A percentile compares a stretch with the other conserved stretches of the same genome.
phyloP scores from a whole-genome alignment of 2,797 vertebrate genomes.

The Artibeus jamaicensis region DNA sequence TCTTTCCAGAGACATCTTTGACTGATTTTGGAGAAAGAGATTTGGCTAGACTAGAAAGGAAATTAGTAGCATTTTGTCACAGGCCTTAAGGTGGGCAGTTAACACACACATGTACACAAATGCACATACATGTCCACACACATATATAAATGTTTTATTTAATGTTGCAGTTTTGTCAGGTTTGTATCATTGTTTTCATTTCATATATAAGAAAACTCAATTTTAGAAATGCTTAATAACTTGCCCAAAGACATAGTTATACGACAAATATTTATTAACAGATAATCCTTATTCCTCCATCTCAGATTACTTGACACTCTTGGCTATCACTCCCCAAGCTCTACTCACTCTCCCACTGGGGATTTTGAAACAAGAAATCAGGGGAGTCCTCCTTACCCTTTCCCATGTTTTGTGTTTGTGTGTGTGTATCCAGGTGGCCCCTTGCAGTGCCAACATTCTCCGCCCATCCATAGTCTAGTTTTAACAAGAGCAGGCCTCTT shows the following conservation, averaged over 20 bases:
- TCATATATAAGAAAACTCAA: background rate
- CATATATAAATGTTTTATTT: background rate
- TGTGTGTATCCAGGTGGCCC: background rate
- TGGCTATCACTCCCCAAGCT: background rate
- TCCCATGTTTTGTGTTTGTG: background rate
- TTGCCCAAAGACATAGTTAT: background rate
- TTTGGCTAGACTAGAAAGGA: background rate
- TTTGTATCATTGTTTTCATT: background rate
- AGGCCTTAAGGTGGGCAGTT: background rate
- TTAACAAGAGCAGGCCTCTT: background rate
- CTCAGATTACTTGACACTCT: background rate
- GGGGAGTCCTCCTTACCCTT: background rate
- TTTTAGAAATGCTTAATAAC: background rate
- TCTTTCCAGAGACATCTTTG: background rate
- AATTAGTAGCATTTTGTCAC: background rate
- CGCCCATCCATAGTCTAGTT: background rate
- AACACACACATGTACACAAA: background rate
- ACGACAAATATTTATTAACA: background rate
- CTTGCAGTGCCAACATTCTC: background rate
- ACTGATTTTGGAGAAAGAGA: background rate
- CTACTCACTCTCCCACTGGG: background rate
- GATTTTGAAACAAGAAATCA: background rate
- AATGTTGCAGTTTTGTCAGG: background rate
- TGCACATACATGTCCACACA: background rate
- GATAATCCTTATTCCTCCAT: no score